Evolutionary conservation across 2,888 invertebrate species (phyloP).

Genomic region (Acanthosepion lycidas): DNA sequence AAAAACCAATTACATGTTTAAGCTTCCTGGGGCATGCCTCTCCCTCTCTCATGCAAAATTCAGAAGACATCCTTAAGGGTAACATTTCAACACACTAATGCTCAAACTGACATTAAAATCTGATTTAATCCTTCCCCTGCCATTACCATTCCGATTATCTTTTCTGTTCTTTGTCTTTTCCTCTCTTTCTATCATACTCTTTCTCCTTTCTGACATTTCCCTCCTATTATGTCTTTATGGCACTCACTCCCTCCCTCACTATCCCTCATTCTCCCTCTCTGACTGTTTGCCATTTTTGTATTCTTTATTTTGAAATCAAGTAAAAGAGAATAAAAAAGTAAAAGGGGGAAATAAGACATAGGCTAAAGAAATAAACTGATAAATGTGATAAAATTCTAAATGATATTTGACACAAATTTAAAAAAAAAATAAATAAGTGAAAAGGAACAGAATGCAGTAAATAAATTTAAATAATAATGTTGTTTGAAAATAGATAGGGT

Average conservation of each 20-base stretch:
- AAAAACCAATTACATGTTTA: constrained; percentile 12
- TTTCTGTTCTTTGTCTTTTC: background rate
- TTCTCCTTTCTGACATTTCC: background rate
- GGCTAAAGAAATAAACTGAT: constrained; percentile 1
- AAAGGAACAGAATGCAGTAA: background rate
- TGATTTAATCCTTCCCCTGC: background rate
- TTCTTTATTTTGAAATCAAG: background rate
- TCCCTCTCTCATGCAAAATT: background rate
- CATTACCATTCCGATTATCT: too few relatives aligned
- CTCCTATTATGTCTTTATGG: background rate
- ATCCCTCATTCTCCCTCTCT: background rate
- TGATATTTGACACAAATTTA: background rate
- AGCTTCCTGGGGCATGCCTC: background rate
- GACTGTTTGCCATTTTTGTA: background rate
- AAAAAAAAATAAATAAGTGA: background rate
- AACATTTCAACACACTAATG: constrained; percentile 7
- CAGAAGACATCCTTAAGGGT: constrained; percentile 11
- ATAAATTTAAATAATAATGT: background rate
- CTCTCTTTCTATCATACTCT: background rate
- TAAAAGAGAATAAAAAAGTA: background rate
- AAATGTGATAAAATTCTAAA: background rate
- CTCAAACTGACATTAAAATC: constrained; percentile 33
- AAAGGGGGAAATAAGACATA: background rate
- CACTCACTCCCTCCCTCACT: background rate
- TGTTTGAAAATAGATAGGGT: background rate